These are phyloP conservation scores for Oscheius sp. DNA, from an alignment of 2,888 invertebrate genomes.

Conservation along the genomic window DNA sequence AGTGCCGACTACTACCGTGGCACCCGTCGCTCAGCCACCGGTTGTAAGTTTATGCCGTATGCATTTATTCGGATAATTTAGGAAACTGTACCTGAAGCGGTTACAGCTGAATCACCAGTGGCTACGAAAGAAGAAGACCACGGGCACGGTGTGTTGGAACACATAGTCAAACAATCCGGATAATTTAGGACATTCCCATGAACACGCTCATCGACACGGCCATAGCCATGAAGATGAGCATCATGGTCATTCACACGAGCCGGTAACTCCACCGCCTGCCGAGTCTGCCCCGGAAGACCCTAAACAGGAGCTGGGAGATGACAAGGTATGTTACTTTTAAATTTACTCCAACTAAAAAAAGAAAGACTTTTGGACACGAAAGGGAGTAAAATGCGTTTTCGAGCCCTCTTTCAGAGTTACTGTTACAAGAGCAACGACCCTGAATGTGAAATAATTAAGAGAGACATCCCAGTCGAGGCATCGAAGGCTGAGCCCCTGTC, in stretches of 20 bases:
- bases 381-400: not conserved
- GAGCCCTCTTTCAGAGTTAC: constrained; percentile 23
- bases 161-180: no score
- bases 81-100: no score
- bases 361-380: not conserved
- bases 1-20: not conserved
- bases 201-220: not conserved
- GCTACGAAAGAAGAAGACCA: constrained; percentile 11
- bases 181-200: not conserved
- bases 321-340: not conserved
- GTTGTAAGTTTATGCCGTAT: no score
- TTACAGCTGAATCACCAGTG: not conserved
- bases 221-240: constrained; percentile 6
- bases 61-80: no score
- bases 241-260: constrained; percentile 6
- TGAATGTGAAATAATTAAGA: constrained; percentile 26
- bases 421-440: constrained; percentile 22
- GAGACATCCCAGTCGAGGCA: not conserved
- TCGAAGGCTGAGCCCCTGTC: not conserved
- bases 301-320: constrained; percentile 2
- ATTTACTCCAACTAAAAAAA: not conserved
- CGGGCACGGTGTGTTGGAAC: not conserved
- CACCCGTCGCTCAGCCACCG: not conserved
- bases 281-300: constrained; percentile 23
- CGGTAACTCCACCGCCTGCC: not conserved